Percentiles rank a stretch among this genome's conserved stretches.
These are phyloP conservation scores for Pteruthius melanotis DNA, from an alignment of 2,113 vertebrate genomes.

Conservation along the genomic window DNA sequence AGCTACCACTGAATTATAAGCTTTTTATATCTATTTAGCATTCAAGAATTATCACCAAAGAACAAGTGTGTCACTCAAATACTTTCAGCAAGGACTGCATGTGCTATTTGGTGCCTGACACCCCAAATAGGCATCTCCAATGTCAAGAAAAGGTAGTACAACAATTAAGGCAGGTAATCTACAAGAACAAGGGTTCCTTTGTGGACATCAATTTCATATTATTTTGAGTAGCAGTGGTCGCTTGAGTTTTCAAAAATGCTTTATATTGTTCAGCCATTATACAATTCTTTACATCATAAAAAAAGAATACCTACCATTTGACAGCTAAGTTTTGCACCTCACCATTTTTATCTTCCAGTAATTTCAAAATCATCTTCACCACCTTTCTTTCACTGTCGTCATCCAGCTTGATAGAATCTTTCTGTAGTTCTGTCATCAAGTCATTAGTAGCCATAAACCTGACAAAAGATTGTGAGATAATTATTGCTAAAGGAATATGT, in stretches of 20 bases:
- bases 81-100: neutral
- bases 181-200: neutral
- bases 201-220: neutral
- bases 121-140: neutral
- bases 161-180: neutral
- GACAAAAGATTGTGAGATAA: slow-evolving; percentile 38
- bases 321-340: slow-evolving; percentile 98
- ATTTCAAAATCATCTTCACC: slow-evolving; percentile 98
- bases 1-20: neutral
- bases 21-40: neutral
- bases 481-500: neutral
- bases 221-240: neutral
- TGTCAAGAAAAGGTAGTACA: neutral
- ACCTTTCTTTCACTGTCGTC: slow-evolving; percentile 98
- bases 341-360: slow-evolving; percentile 97
- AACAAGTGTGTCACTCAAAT: neutral
- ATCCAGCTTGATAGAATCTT: slow-evolving; percentile 98
- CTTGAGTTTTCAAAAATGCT: neutral
- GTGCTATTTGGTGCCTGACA: neutral
- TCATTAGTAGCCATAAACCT: slow-evolving; percentile 99
- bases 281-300: neutral
- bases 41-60: neutral
- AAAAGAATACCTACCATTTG: slow-evolving; percentile 85
- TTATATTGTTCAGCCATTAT: neutral
- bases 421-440: slow-evolving; percentile 97